Evolutionary conservation across 2,888 invertebrate species (phyloP).

Genomic region (Thysanoteuthis rhombus): DNA sequence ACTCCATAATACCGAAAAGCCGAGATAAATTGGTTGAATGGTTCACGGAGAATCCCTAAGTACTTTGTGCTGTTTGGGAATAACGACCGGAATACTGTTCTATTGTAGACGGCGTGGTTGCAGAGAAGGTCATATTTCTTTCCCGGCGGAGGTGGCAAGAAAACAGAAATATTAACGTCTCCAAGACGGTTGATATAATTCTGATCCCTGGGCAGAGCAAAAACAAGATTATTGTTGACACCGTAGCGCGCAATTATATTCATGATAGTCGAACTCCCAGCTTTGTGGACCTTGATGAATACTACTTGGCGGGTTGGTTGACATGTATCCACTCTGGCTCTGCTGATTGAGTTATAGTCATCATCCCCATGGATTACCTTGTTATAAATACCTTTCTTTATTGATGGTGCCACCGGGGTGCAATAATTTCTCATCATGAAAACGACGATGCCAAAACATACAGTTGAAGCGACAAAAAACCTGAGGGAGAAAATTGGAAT

Average conservation of each 20-base stretch:
- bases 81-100: background rate
- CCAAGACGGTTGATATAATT: background rate
- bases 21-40: constrained; percentile 1
- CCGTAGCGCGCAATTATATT: constrained; percentile 54
- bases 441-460: background rate
- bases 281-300: constrained; percentile 56
- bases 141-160: background rate
- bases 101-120: constrained; percentile 19
- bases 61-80: background rate
- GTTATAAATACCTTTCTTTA: background rate
- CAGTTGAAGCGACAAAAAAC: background rate
- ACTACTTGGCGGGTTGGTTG: background rate
- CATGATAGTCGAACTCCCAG: constrained; percentile 53
- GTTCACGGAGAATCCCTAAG: background rate
- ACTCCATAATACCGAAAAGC: constrained; percentile 2
- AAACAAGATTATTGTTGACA: constrained; percentile 41
- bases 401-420: background rate
- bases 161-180: background rate
- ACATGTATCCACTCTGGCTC: background rate
- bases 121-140: background rate
- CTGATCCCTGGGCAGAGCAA: constrained; percentile 50
- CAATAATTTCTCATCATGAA: background rate
- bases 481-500: background rate
- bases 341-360: background rate
- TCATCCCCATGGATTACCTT: background rate